Conservation (phyloP, 2,888 invertebrate genomes). For the Agonopterix alstromeriana region DNA sequence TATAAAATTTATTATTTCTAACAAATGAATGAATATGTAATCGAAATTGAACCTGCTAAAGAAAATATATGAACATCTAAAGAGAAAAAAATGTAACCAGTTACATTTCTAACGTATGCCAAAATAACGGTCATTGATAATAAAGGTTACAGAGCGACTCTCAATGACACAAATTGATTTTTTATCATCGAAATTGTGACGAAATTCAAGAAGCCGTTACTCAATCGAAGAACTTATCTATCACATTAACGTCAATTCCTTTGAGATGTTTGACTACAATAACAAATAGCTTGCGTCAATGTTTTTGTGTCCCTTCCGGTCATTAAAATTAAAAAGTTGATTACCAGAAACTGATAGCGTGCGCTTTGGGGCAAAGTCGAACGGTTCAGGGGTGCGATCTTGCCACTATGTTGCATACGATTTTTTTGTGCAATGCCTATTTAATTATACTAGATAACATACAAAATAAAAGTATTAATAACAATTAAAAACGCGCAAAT, state of each 20-base stretch:
- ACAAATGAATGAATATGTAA: too few relatives aligned
- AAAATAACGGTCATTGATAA: conserved; percentile 1
- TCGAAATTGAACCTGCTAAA: neutral
- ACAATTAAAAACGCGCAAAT: too few relatives aligned
- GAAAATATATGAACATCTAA: neutral
- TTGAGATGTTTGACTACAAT: conserved; percentile 23
- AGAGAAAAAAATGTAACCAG: neutral
- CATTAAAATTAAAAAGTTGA: conserved; percentile 8
- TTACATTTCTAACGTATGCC: neutral
- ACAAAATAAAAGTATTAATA: too few relatives aligned
- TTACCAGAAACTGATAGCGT: conserved; percentile 6
- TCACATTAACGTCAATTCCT: conserved; percentile 47
- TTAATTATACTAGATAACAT: too few relatives aligned
- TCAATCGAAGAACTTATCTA: conserved; percentile 52
- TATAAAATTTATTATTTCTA: too few relatives aligned
- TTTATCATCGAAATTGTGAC: conserved; percentile 55
- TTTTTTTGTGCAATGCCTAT: too few relatives aligned
- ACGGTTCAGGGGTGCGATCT: too few relatives aligned
- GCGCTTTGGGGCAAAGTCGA: conserved; percentile 4
- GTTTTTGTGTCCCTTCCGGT: conserved; percentile 19
- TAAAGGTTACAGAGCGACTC: conserved; percentile 34
- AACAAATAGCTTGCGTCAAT: conserved; percentile 17
- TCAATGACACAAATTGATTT: conserved; percentile 69
- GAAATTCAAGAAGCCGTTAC: conserved; percentile 49
- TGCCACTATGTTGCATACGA: too few relatives aligned